Evolutionary conservation across 2,888 invertebrate species (phyloP), one percentile per base, ranked within the genome.

Genomic region (Merodon equestris): DNA sequence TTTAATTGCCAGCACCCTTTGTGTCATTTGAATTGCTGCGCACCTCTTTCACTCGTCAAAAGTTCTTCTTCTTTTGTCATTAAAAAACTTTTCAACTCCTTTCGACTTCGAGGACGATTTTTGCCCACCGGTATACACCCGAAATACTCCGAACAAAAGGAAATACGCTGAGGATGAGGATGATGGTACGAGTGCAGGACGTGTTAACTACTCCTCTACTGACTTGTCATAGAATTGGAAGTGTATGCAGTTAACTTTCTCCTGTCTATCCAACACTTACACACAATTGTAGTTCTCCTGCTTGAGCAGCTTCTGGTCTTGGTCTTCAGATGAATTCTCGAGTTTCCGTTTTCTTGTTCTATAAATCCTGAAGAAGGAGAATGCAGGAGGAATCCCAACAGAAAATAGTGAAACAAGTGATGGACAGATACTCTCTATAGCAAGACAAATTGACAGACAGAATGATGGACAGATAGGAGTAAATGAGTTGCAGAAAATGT

Each of bases 401-500:
- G 64, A 72, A 58, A 57, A 57, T 45, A 57, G 27, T 63, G 57
- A 67, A 72, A 63, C 72, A 73, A 73, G 73, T 79, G 79, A 79
- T 79, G 79, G 79, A 79, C 79, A 79, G 79, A 79, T 79, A 79
- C 79, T 79, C 73, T 74, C 73, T 79, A 70, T 73, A 70, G 73
- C 58, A 79, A 79, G 86, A 86, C 87, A 88, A 88, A 88, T 88
- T 87, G 88, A 88, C 85, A 87, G 88, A 87, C 88, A 88, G 86
- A 84, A 86, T 87, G 88, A 88, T 87, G 86, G 88, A 88, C 88
- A 87, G 88, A 87, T 87, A 85, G 86, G 86, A 88, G 86, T 87
- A 88, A 88, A 87, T 87, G 87, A 87, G 86, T 86, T 86, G 86
- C 84, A 86, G 83, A 84, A 85, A 83, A 85, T 85, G 83, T 74